Base-by-base conservation (phyloP, 2,113 vertebrate species). In the Mormyrus lacerda region DNA sequence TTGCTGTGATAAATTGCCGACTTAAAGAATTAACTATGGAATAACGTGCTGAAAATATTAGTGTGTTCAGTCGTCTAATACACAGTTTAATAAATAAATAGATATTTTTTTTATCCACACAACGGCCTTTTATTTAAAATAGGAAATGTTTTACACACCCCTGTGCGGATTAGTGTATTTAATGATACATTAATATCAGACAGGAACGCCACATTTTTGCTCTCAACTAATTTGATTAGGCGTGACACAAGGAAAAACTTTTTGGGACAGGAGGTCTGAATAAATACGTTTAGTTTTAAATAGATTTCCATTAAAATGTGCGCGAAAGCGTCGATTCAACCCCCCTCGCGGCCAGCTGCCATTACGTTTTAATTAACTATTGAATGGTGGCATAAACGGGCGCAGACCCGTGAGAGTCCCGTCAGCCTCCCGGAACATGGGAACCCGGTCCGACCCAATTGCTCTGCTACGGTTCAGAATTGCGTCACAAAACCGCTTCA, bases 261-360 rank as follows among this genome's bases (percentile, higher is more conserved):
- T n/a, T n/a, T 94, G 95, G 35, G 73, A 79, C 44, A 45, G 39
- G 82, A n/a, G 93, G 94, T 96, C 95, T 96, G 96, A 96, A 96
- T 97, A 95, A 97, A 97, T 96, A 96, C 96, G 96, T 97, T 97
- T 96, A 95, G 96, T 95, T 95, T 96, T 95, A 95, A 94, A 91
- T 92, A 94, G 95, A 96, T 97, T 97, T 97, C 96, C 96, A 97
- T 97, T 96, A 95, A 96, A 97, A 97, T 95, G 96, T 95, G 96
- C 96, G 96, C 97, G 95, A 97, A 97, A 96, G 95, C 95, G 94
- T 94, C 93, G 95, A 95, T 95, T 94, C 93, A 91, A 95, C 96
- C 96, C 73, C 96, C 96, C 96, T 97, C 96, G 96, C 95, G 95
- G 93, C 94, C 96, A 96, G 96, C 96, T 97, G 96, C 96, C 94